Conservation (phyloP, 1,140 invertebrate species). For the Subanguina moxae region DNA sequence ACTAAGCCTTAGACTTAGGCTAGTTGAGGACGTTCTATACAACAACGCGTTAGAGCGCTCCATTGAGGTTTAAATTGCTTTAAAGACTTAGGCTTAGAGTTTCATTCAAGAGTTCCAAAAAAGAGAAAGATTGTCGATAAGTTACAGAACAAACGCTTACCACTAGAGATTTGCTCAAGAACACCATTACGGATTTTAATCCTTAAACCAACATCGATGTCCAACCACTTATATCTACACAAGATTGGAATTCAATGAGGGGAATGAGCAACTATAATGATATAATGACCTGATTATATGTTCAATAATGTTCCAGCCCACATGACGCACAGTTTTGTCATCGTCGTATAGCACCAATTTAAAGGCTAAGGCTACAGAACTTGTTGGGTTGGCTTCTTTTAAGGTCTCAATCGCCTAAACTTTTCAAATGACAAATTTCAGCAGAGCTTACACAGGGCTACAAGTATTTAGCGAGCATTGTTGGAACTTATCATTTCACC, state of each 20-base stretch:
- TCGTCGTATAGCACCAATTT: constrained; percentile 21
- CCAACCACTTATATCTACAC: constrained; percentile 47
- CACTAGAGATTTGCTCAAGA: constrained; percentile 27
- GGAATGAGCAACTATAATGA: too few species aligned
- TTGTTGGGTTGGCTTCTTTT: constrained; percentile 25
- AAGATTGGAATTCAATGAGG: too few species aligned
- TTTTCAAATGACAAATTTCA: neutral
- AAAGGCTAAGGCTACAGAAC: constrained; percentile 36
- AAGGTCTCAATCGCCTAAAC: constrained; percentile 37
- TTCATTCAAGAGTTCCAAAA: too few species aligned
- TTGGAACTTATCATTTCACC: constrained; percentile 20
- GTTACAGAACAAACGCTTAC: neutral
- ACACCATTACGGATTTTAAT: constrained; percentile 34
- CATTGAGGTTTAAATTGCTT: too few species aligned
- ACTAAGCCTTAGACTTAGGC: too few species aligned
- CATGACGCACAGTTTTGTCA: constrained; percentile 22
- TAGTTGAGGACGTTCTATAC: too few species aligned
- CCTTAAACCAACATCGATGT: constrained; percentile 18
- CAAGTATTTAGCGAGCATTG: neutral
- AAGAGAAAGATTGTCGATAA: neutral
- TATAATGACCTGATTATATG: constrained; percentile 47
- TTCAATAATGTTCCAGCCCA: constrained; percentile 50
- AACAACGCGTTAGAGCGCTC: too few species aligned
- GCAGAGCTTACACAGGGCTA: neutral
- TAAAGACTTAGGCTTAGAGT: too few species aligned